Conservation (phyloP, 2,797 vertebrate genomes). For the Merluccius polli region DNA sequence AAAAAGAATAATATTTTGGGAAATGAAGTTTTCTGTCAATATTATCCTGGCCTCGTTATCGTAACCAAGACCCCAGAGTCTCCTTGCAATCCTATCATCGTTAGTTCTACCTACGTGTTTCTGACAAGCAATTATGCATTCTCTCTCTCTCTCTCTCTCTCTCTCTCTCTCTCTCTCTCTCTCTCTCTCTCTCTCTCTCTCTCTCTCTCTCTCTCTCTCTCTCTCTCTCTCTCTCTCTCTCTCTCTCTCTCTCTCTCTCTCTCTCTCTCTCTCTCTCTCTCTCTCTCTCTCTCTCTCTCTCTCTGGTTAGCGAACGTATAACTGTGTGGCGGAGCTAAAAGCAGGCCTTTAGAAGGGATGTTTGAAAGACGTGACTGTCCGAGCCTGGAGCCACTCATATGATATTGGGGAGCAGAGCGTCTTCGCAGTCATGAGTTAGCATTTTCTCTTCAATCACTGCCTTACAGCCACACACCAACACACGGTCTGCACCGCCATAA, state of each 20-base stretch:
- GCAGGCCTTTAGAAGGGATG: slow-evolving; percentile 32
- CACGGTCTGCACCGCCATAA: slow-evolving; percentile 38
- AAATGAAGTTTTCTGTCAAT: not conserved
- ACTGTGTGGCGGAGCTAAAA: slow-evolving; percentile 22
- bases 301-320: too few relatives aligned
- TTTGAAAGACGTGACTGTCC: slow-evolving; percentile 23
- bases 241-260: too few relatives aligned
- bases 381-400: slow-evolving; percentile 65
- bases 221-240: too few relatives aligned
- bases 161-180: too few relatives aligned
- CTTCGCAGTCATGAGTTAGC: slow-evolving; percentile 64
- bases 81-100: not conserved
- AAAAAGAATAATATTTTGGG: too few relatives aligned
- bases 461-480: slow-evolving; percentile 48
- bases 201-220: too few relatives aligned
- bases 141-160: too few relatives aligned
- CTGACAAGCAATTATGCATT: too few relatives aligned
- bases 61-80: not conserved
- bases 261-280: too few relatives aligned
- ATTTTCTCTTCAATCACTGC: slow-evolving; percentile 43
- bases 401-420: slow-evolving; percentile 50
- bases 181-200: too few relatives aligned
- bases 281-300: too few relatives aligned
- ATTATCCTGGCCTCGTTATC: not conserved
- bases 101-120: not conserved